A percentile compares a stretch with the other conserved stretches of the same genome.
phyloP scores from a whole-genome alignment of 1,140 invertebrate genomes.

The Bradynema listronoti region DNA sequence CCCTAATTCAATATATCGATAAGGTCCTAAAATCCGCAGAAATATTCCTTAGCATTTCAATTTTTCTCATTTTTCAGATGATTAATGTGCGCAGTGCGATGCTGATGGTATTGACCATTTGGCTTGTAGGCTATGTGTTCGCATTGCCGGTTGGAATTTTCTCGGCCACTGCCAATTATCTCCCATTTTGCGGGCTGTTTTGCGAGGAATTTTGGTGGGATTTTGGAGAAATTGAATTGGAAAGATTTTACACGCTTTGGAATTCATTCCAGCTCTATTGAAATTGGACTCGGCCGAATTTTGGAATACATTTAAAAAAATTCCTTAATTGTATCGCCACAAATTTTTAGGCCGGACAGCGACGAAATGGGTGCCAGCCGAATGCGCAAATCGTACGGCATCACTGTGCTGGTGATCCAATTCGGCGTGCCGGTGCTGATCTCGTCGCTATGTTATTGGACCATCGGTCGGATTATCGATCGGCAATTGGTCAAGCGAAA shows the following conservation, averaged over 20 bases:
- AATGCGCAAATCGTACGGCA: constrained; percentile 47
- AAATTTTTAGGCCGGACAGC: constrained; percentile 52
- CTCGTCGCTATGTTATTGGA: constrained; percentile 49
- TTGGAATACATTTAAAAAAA: neutral
- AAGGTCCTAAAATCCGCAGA: too few relatives aligned
- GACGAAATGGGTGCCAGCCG: constrained; percentile 29
- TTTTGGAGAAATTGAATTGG: constrained; percentile 13
- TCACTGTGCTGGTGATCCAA: constrained; percentile 48
- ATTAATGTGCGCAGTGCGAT: constrained; percentile 48
- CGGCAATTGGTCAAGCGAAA: constrained; percentile 43
- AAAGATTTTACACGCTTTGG: neutral
- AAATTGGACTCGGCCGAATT: neutral
- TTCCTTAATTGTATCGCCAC: constrained; percentile 11
- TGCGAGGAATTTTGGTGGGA: constrained; percentile 53
- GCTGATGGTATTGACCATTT: constrained; percentile 46
- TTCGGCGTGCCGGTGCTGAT: constrained; percentile 53
- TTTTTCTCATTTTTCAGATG: constrained; percentile 42
- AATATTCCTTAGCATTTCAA: too few relatives aligned
- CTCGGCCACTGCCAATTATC: constrained; percentile 35
- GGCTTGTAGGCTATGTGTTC: constrained; percentile 50
- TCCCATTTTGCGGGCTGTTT: constrained; percentile 51
- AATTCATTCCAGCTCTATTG: neutral
- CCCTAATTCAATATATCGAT: too few relatives aligned
- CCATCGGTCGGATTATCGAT: constrained; percentile 45
- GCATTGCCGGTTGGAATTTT: constrained; percentile 54